Conservation (phyloP, 2,797 vertebrate species). For the Channallabes apus region DNA sequence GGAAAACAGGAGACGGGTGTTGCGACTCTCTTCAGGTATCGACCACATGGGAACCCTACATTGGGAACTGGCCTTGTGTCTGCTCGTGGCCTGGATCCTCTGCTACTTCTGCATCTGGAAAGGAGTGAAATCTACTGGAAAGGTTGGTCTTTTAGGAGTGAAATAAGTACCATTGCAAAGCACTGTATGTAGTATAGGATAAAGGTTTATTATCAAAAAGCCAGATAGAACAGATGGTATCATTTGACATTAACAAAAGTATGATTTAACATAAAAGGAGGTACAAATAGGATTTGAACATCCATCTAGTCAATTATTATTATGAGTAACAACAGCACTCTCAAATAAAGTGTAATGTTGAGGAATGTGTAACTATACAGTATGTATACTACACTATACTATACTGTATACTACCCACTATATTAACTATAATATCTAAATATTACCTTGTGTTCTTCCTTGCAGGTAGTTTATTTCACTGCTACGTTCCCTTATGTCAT, state of each 20-base stretch:
- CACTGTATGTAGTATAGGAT: background rate
- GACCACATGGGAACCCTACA: slow-evolving; percentile 84
- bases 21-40: slow-evolving; percentile 88
- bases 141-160: slow-evolving; percentile 70
- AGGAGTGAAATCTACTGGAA: slow-evolving; percentile 92
- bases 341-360: background rate
- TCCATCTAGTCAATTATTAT: background rate
- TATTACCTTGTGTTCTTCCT: background rate
- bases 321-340: background rate
- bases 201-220: background rate
- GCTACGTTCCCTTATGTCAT: slow-evolving; percentile 92
- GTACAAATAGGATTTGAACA: background rate
- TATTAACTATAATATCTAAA: background rate
- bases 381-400: too few relatives aligned
- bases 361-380: background rate
- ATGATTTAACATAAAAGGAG: background rate
- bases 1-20: slow-evolving; percentile 79
- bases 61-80: slow-evolving; percentile 87
- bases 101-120: slow-evolving; percentile 98
- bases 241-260: background rate
- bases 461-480: slow-evolving; percentile 95
- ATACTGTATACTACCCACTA: too few relatives aligned
- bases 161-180: background rate
- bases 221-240: background rate
- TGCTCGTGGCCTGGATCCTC: slow-evolving; percentile 85